A percentile compares a stretch with the other conserved stretches of the same genome.
Evolutionary conservation across 2,113 vertebrate genomes (phyloP).

Genomic region (Mustelus asterias): DNA sequence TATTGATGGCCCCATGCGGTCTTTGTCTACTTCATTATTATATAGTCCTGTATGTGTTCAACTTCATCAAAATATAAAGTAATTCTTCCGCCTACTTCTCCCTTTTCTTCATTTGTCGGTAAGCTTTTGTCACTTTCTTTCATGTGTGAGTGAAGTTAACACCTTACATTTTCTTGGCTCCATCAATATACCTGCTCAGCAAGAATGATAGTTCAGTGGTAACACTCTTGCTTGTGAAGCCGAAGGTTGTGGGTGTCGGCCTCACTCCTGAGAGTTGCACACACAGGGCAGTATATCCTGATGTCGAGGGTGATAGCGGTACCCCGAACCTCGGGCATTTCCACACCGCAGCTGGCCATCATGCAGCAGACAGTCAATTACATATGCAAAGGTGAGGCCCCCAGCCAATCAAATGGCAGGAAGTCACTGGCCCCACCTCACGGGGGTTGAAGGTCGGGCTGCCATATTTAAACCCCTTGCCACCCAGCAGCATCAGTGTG

Average conservation of each 20-base stretch:
- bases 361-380: background rate
- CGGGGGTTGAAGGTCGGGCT: background rate
- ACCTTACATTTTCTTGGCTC: background rate
- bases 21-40: background rate
- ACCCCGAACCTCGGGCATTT: no score
- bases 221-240: background rate
- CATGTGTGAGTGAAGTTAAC: background rate
- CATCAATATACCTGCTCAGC: background rate
- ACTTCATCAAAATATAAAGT: background rate
- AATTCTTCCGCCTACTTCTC: background rate
- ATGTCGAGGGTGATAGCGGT: background rate
- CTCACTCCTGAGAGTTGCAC: background rate
- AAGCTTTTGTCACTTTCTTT: background rate
- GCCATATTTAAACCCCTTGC: background rate
- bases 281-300: background rate
- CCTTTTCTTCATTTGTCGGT: background rate
- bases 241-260: background rate
- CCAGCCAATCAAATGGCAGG: background rate
- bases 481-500: background rate
- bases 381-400: background rate
- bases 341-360: background rate
- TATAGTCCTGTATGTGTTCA: background rate
- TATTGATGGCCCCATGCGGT: background rate
- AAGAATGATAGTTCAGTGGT: background rate
- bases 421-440: background rate